These are phyloP conservation scores for Cepaea hortensis DNA, from an alignment of 2,888 invertebrate genomes.

Conservation along the genomic window DNA sequence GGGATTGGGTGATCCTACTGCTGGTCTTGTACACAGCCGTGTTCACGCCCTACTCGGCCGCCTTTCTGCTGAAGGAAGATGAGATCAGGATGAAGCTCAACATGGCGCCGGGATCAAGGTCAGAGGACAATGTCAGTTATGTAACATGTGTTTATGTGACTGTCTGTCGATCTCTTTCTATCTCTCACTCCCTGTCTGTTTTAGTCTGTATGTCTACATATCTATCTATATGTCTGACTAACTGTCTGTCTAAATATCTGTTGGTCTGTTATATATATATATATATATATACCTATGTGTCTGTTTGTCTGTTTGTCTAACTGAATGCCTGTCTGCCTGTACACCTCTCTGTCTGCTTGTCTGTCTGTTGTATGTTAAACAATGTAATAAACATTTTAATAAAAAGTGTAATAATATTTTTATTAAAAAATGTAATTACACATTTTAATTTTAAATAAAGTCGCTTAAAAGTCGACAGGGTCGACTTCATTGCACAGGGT, in stretches of 20 bases:
- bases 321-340: too few species aligned
- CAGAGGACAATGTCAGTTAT: background rate
- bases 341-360: too few species aligned
- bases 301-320: too few species aligned
- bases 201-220: background rate
- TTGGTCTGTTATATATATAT: background rate
- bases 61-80: conserved; percentile 42
- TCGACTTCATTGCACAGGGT: too few species aligned
- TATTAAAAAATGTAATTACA: too few species aligned
- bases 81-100: conserved; percentile 47
- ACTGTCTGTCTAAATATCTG: background rate
- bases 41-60: conserved; percentile 44
- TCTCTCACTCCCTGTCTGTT: background rate
- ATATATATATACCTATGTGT: too few species aligned
- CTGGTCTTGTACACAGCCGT: conserved; percentile 46
- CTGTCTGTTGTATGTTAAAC: too few species aligned
- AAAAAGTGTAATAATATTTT: too few species aligned
- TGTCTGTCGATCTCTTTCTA: background rate
- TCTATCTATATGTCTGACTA: too few species aligned
- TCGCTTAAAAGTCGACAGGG: too few species aligned
- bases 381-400: too few species aligned
- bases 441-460: too few species aligned
- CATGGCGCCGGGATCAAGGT: conserved; percentile 46
- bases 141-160: background rate
- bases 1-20: conserved; percentile 46